A percentile compares a stretch with the other conserved stretches of the same genome.
These are phyloP conservation scores for Parasteatoda lunata DNA, from an alignment of 2,888 invertebrate genomes.

Conservation along the genomic window DNA sequence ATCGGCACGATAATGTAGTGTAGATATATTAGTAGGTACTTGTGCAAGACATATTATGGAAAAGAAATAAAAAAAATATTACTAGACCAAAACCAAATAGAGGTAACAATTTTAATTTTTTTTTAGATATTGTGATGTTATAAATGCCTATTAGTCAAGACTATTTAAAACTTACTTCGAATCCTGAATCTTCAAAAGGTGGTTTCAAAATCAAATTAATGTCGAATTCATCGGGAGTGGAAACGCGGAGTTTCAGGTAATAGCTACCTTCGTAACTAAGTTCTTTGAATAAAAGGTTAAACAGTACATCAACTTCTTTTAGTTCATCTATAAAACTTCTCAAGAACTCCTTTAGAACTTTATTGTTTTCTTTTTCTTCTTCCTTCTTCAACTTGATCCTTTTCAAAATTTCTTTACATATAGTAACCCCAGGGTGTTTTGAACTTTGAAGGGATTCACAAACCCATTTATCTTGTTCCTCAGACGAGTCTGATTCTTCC, in stretches of 20 bases:
- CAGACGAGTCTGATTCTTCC: too few relatives aligned
- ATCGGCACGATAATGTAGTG: too few relatives aligned
- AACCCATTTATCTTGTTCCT: too few relatives aligned
- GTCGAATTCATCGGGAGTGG: slow-evolving; percentile 69
- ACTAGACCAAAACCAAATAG: too few relatives aligned
- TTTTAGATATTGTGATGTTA: too few relatives aligned
- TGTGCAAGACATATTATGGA: too few relatives aligned
- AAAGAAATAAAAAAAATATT: too few relatives aligned
- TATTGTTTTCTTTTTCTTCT: slow-evolving; percentile 48
- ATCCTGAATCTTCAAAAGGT: slow-evolving; percentile 58
- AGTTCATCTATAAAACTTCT: slow-evolving; percentile 54
- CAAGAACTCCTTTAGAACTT: slow-evolving; percentile 49
- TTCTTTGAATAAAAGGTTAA: slow-evolving; percentile 57
- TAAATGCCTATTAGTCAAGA: too few relatives aligned
- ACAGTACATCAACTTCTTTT: slow-evolving; percentile 61
- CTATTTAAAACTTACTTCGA: slow-evolving; percentile 52
- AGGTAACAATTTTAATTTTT: too few relatives aligned
- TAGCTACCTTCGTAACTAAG: slow-evolving; percentile 67
- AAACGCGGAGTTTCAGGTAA: slow-evolving; percentile 66
- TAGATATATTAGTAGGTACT: too few relatives aligned
- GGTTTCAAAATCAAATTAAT: slow-evolving; percentile 69
- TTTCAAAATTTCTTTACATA: slow-evolving; percentile 74
- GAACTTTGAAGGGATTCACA: too few relatives aligned
- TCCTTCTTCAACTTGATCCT: slow-evolving; percentile 37
- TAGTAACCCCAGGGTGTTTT: too few relatives aligned